Conservation (phyloP, 2,888 invertebrate species). For the Gasteruption jaculator region DNA sequence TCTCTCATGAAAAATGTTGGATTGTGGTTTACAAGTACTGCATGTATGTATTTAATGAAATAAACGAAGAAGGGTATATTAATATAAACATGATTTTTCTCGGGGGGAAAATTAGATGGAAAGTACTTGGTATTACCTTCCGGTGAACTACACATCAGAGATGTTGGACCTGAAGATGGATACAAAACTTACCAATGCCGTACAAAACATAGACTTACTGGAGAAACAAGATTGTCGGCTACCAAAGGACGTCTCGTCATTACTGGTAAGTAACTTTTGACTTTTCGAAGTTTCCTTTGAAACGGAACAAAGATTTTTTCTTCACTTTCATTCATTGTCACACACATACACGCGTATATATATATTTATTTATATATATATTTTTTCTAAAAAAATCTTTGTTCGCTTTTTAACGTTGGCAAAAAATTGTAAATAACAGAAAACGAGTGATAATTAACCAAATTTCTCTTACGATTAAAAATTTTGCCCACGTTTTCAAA, state of each 20-base stretch:
- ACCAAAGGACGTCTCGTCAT: constrained; percentile 92
- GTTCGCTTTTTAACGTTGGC: too few species aligned
- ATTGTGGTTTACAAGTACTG: neutral
- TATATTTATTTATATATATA: too few species aligned
- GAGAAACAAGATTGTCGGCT: constrained; percentile 87
- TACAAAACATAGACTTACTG: constrained; percentile 88
- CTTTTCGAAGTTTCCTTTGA: constrained; percentile 46
- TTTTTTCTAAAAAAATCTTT: too few species aligned
- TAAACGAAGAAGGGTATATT: too few species aligned
- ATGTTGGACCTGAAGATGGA: constrained; percentile 92
- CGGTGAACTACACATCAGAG: constrained; percentile 92
- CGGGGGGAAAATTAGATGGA: constrained; percentile 65
- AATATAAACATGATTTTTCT: neutral
- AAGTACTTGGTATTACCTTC: constrained; percentile 92
- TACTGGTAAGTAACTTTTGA: constrained; percentile 82
- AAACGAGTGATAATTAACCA: too few species aligned
- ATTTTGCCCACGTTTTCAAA: too few species aligned
- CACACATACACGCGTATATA: too few species aligned
- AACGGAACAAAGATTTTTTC: constrained; percentile 28
- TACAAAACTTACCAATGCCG: constrained; percentile 92
- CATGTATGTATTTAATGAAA: too few species aligned
- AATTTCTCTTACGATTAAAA: too few species aligned
- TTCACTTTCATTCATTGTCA: constrained; percentile 47
- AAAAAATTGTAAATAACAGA: too few species aligned
- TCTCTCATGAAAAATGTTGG: too few species aligned